Base-by-base conservation (phyloP, 2,888 invertebrate species). In the Amphipyra berbera region DNA sequence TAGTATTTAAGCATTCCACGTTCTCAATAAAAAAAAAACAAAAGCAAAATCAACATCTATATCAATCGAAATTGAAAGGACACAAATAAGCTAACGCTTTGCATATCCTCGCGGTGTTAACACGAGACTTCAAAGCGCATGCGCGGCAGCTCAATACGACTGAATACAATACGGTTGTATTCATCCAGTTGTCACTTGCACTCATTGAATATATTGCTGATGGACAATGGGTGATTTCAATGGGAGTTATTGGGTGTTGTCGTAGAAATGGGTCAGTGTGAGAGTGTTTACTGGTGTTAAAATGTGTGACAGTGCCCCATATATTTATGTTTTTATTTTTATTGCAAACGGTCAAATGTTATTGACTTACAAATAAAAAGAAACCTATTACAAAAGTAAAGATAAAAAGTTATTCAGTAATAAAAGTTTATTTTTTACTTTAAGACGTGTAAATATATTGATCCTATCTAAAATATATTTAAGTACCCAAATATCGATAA, bases 111-210 rank as follows among this genome's bases (percentile, higher is more conserved):
- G 61, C 69, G 64, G 81, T 79, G 79, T 82, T 78, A 80, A 77
- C 78, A 72, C 52, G 42, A 50, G 52, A 67, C 80, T 66, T 82
- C 79, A 83, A 83, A 80, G 77, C 54, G 56, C 68, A 37, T 46
- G 67, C 72, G 74, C 69, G 89, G 90, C 91, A 89, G 87, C 82
- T 92, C 90, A 90, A 92, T 91, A 82, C 73, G 61, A 71, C 73
- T 77, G 86, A 82, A 89, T 87, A 92, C 92, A 93, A 92, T 90
- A 80, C 82, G 65, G 78, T 77, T 79, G 89, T 30, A 30, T 30
- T 30, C 90, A 90, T 90, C 92, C 90, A 89, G 86, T 90, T 93
- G 93, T 93, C 94, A 91, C 89, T 86, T 87, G 83, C 83, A 78
- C 85, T 85, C 84, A 82, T 90, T 88, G 88, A 89, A 89, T 89